These are phyloP conservation scores for Agelastica alni DNA, from an alignment of 2,888 invertebrate genomes.

Conservation along the genomic window DNA sequence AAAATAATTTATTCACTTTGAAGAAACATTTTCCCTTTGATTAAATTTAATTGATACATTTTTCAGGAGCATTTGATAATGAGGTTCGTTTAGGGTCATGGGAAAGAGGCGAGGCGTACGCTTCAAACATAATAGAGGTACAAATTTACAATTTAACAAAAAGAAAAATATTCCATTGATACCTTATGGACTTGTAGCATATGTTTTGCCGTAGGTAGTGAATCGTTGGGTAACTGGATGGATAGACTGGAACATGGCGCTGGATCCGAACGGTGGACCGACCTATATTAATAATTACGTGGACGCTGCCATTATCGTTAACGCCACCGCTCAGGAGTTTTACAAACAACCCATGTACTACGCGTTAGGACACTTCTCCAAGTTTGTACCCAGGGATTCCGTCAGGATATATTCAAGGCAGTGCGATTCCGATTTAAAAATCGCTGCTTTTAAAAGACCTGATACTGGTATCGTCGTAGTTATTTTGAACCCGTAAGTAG, in stretches of 20 bases:
- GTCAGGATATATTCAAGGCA: slow-evolving; percentile 48
- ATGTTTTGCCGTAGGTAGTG: too few species aligned
- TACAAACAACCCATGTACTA: slow-evolving; percentile 91
- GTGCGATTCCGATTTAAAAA: slow-evolving; percentile 50
- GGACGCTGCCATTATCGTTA: slow-evolving; percentile 78
- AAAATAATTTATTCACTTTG: too few species aligned
- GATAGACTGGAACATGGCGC: slow-evolving; percentile 89
- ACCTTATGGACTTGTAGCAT: too few species aligned
- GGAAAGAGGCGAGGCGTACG: slow-evolving; percentile 17
- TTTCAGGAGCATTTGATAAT: too few species aligned
- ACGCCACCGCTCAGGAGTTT: slow-evolving; percentile 68
- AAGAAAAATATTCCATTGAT: too few species aligned
- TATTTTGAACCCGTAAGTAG: slow-evolving; percentile 62
- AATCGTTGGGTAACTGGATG: slow-evolving; percentile 81
- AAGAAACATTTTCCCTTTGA: too few species aligned
- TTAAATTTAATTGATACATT: too few species aligned
- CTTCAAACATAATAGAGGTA: slow-evolving; percentile 11
- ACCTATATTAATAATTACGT: slow-evolving; percentile 79
- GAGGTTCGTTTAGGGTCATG: slow-evolving; percentile 14
- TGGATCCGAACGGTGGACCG: slow-evolving; percentile 77
- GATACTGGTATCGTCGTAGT: slow-evolving; percentile 58
- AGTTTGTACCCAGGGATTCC: slow-evolving; percentile 69
- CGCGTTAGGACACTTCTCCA: slow-evolving; percentile 75
- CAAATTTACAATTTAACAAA: too few species aligned
- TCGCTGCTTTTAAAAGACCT: slow-evolving; percentile 61